Evolutionary conservation across 2,888 invertebrate genomes (phyloP), one percentile per base, ranked within the genome.

Genomic region (Lobophora halterata): DNA sequence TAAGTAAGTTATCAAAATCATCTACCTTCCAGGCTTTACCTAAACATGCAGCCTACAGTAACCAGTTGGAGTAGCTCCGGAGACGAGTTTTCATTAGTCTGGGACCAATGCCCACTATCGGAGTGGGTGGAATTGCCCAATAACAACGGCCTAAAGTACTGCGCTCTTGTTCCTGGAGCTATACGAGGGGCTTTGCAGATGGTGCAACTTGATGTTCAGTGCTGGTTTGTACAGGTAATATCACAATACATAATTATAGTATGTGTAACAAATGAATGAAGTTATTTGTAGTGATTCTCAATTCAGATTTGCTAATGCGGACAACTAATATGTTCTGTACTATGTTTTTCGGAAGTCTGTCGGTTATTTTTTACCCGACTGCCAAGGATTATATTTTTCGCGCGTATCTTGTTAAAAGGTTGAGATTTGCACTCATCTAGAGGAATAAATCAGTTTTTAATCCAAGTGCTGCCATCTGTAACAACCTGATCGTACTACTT

Each of bases 51-150:
- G 52, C 98, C 99, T 0, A 94, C 95, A 2, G 94, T 99, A 0
- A 94, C 96, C 0, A 97, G 96, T 68, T 99, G 99, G 98, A 97
- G 95, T 61, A 91, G 95, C 3, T 92, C 95, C 0, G 96, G 95
- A 0, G 98, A 99, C 74, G 99, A 99, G 85, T 99, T 99, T 80
- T 98, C 98, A 0, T 89, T 99, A 2, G 91, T 97, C 5, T 93
- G 99, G 74, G 99, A 99, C 67, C 91, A 93, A 34, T 99, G 98
- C 82, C 99, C 99, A 0, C 86, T 99, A 33, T 97, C 97, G 2
- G 99, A 99, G 79, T 96, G 98, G 89, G 98, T 99, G 0, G 99
- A 99, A 79, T 88, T 98, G 69, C 99, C 99, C 0, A 91, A 92
- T 58, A 91, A 91, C 59, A 91, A 92, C 45, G 92, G 93, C 48